A percentile compares a stretch with the other conserved stretches of the same genome.
Conservation (phyloP, 1,140 invertebrate genomes). For the Globodera ellingtonae region DNA sequence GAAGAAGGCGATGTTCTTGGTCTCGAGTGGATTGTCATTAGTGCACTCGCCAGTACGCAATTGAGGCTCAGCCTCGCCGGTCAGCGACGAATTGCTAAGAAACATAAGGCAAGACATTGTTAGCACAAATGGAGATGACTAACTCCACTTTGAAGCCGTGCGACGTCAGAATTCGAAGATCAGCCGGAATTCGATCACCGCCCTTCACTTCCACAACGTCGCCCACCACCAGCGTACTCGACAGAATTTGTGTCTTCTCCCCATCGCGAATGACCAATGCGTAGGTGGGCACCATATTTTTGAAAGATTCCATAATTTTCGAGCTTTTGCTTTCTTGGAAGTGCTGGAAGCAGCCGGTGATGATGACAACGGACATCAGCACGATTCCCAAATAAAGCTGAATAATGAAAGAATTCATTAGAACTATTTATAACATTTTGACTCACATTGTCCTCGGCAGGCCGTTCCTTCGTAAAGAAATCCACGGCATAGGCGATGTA, state of each 20-base stretch:
- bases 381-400: conserved; percentile 88
- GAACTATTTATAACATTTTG: not conserved
- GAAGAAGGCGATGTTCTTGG: conserved; percentile 68
- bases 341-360: conserved; percentile 95
- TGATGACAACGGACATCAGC: conserved; percentile 88
- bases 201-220: conserved; percentile 81
- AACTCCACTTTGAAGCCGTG: conserved; percentile 72
- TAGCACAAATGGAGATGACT: not conserved
- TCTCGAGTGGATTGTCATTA: conserved; percentile 69
- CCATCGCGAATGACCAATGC: conserved; percentile 62
- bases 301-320: conserved; percentile 76
- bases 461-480: conserved; percentile 63
- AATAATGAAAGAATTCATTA: not conserved
- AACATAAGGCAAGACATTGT: not conserved
- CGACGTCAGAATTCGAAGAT: conserved; percentile 76
- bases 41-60: conserved; percentile 65
- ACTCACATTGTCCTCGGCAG: conserved; percentile 55
- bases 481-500: conserved; percentile 66
- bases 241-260: conserved; percentile 56
- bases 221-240: conserved; percentile 77
- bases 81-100: conserved; percentile 65
- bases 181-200: conserved; percentile 82
- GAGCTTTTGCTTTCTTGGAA: conserved; percentile 93
- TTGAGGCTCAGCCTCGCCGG: conserved; percentile 67
- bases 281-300: conserved; percentile 69